phyloP scores from a whole-genome alignment of 1,140 invertebrate genomes.

The Drosophila sproati region DNA sequence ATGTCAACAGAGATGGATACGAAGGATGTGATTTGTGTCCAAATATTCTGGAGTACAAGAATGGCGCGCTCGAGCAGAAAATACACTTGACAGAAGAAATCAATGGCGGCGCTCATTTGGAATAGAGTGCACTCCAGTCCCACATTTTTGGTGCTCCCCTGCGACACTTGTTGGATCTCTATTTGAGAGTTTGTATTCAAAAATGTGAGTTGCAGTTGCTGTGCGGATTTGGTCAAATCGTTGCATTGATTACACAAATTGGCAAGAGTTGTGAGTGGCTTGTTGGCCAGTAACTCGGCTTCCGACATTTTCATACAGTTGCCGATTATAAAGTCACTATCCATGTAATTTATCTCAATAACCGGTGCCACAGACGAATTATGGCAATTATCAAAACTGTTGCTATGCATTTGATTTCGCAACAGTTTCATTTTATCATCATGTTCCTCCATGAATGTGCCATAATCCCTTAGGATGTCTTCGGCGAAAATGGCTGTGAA shows the following conservation, averaged over 20 bases:
- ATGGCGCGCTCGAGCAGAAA: conserved; percentile 69
- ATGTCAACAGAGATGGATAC: conserved; percentile 24
- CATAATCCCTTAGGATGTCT: conserved; percentile 73
- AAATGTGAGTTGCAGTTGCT: conserved; percentile 71
- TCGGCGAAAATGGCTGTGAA: conserved; percentile 75
- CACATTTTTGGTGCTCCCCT: background rate
- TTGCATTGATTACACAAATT: conserved; percentile 91
- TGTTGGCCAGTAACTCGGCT: conserved; percentile 92
- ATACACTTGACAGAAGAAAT: conserved; percentile 76
- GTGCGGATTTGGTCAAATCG: conserved; percentile 89
- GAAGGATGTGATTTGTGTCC: conserved; percentile 64
- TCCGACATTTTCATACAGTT: conserved; percentile 88
- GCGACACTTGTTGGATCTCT: background rate
- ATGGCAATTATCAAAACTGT: background rate
- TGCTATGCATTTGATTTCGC: conserved; percentile 27
- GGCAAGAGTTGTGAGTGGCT: conserved; percentile 92
- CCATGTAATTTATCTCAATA: conserved; percentile 52
- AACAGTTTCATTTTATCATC: conserved; percentile 57
- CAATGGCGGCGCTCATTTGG: conserved; percentile 70
- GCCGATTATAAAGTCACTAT: background rate
- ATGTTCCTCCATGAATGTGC: conserved; percentile 69
- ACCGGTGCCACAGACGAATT: conserved; percentile 39
- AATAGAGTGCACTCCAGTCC: conserved; percentile 39
- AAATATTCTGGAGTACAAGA: conserved; percentile 62
- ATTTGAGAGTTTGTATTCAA: conserved; percentile 35